Conservation (phyloP, 1,140 invertebrate genomes). For the Reticulitermes speratus region DNA sequence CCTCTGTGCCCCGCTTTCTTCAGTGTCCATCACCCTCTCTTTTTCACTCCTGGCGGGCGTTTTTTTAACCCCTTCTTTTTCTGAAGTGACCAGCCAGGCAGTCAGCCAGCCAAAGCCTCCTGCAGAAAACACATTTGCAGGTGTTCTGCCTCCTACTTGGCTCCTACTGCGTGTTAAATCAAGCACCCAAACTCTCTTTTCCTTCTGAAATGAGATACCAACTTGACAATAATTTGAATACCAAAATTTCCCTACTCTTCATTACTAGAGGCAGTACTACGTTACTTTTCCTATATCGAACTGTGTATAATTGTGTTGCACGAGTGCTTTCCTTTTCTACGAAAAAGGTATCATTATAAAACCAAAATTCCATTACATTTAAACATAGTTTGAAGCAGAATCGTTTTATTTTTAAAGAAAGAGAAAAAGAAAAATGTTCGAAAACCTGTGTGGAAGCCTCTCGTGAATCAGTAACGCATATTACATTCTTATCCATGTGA, state of each 20-base stretch:
- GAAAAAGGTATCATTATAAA: not conserved
- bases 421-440: not conserved
- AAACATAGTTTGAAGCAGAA: not conserved
- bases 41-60: slow-evolving; percentile 12
- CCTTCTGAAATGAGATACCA: slow-evolving; percentile 7
- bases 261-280: not conserved
- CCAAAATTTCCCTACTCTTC: not conserved
- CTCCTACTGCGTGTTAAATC: not conserved
- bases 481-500: not conserved
- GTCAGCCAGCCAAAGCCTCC: not conserved
- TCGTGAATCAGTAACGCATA: not conserved
- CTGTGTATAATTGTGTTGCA: slow-evolving; percentile 4
- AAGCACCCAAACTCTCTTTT: not conserved
- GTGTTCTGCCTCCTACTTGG: not conserved
- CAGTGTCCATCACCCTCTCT: not conserved
- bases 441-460: not conserved
- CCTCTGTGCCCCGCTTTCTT: not conserved
- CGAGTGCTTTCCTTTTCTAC: not conserved
- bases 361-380: not conserved
- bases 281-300: not conserved
- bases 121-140: slow-evolving; percentile 18
- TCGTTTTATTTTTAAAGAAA: not conserved
- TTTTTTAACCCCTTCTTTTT: slow-evolving; percentile 15
- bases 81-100: not conserved
- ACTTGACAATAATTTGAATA: slow-evolving; percentile 20